These are phyloP conservation scores for Platichthys stellatus DNA, from an alignment of 2,113 vertebrate genomes.

Conservation along the genomic window DNA sequence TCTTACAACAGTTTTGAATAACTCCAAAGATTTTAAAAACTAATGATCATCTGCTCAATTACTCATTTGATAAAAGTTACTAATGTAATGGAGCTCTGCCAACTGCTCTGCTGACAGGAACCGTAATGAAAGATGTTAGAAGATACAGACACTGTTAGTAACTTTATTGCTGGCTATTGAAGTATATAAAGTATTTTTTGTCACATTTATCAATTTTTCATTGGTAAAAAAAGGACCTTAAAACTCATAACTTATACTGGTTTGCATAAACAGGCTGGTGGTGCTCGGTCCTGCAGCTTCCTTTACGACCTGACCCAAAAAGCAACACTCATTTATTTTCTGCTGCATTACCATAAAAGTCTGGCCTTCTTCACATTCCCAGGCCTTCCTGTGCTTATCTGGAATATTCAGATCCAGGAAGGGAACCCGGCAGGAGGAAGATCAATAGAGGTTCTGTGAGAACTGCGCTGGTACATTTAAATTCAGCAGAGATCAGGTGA, in stretches of 20 bases:
- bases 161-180: too few species aligned
- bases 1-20: too few species aligned
- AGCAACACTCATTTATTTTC: conserved; percentile 27
- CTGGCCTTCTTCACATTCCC: conserved; percentile 28
- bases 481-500: conserved; percentile 75
- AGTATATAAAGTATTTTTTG: too few species aligned
- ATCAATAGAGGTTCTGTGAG: conserved; percentile 69
- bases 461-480: conserved; percentile 69
- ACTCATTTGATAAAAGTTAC: too few species aligned
- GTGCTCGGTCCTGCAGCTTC: conserved; percentile 30
- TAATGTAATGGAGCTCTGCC: too few species aligned
- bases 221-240: not conserved
- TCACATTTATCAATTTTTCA: conserved; percentile 23
- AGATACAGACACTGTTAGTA: too few species aligned
- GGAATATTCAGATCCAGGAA: conserved; percentile 45
- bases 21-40: too few species aligned
- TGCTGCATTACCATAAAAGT: conserved; percentile 49
- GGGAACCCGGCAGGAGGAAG: conserved; percentile 40
- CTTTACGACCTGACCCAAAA: conserved; percentile 53
- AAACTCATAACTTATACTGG: not conserved
- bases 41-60: too few species aligned
- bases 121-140: too few species aligned
- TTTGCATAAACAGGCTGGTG: not conserved
- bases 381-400: conserved; percentile 56
- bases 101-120: too few species aligned